Percentiles rank a stretch among this genome's conserved stretches.
Evolutionary conservation across 2,113 vertebrate species (phyloP).

Genomic region (Upupa epops): DNA sequence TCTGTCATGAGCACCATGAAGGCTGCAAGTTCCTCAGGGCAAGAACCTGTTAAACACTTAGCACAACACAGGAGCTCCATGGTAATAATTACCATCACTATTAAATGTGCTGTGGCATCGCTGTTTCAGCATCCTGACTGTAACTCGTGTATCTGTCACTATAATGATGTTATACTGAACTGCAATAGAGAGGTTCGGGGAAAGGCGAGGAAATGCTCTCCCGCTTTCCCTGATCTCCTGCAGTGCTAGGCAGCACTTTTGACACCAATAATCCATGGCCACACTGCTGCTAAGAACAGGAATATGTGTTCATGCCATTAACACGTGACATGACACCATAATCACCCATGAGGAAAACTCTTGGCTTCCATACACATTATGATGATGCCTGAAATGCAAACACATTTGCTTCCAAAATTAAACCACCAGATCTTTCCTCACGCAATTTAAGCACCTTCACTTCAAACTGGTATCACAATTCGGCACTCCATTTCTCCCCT

Average conservation of each 20-base stretch:
- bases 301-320: background rate
- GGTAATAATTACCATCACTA: slow-evolving; percentile 48
- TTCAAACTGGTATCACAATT: background rate
- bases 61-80: slow-evolving; percentile 33
- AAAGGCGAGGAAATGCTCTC: slow-evolving; percentile 14
- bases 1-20: slow-evolving; percentile 51
- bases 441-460: background rate
- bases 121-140: background rate
- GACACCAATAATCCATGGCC: background rate
- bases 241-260: background rate
- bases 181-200: background rate
- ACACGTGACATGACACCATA: background rate
- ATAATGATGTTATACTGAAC: slow-evolving; percentile 19
- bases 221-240: background rate
- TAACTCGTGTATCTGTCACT: background rate
- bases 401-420: background rate
- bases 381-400: background rate
- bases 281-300: background rate
- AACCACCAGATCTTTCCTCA: background rate
- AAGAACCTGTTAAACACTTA: slow-evolving; percentile 57
- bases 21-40: slow-evolving; percentile 42
- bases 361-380: background rate
- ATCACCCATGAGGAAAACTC: background rate
- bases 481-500: background rate
- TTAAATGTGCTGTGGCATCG: slow-evolving; percentile 37